These are phyloP conservation scores for Mormyrus iriodes DNA, from an alignment of 2,113 vertebrate species.

Conservation along the genomic window DNA sequence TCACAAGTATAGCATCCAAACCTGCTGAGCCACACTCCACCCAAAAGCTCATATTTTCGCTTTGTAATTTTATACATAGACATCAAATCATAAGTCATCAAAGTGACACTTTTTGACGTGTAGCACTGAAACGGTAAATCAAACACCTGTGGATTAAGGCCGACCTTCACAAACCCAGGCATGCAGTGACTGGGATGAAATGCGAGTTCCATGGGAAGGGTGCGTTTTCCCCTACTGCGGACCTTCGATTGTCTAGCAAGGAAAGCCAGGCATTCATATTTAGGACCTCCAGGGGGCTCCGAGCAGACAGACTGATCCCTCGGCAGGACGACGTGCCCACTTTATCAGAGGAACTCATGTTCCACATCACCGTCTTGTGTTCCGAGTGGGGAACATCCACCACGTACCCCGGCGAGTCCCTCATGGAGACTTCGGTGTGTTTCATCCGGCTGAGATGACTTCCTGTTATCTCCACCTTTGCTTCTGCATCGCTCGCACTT, in stretches of 20 bases:
- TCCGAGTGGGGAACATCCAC: not conserved
- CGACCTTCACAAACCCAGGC: not conserved
- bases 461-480: not conserved
- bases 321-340: not conserved
- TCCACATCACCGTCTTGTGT: not conserved
- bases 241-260: no score
- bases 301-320: not conserved
- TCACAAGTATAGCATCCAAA: not conserved
- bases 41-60: not conserved
- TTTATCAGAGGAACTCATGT: not conserved
- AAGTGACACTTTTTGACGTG: not conserved
- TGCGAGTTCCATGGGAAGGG: not conserved
- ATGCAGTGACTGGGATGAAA: not conserved
- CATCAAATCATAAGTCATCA: not conserved
- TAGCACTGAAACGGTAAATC: not conserved
- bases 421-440: not conserved
- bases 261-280: no score
- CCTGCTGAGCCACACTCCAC: not conserved
- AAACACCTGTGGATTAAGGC: not conserved
- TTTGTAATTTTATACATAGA: not conserved
- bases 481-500: not conserved
- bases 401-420: not conserved
- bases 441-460: not conserved
- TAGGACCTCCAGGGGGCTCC: not conserved
- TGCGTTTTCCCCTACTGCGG: not conserved